These are phyloP conservation scores for Drosophila setosimentum DNA, from an alignment of 2,888 invertebrate species.

Conservation along the genomic window DNA sequence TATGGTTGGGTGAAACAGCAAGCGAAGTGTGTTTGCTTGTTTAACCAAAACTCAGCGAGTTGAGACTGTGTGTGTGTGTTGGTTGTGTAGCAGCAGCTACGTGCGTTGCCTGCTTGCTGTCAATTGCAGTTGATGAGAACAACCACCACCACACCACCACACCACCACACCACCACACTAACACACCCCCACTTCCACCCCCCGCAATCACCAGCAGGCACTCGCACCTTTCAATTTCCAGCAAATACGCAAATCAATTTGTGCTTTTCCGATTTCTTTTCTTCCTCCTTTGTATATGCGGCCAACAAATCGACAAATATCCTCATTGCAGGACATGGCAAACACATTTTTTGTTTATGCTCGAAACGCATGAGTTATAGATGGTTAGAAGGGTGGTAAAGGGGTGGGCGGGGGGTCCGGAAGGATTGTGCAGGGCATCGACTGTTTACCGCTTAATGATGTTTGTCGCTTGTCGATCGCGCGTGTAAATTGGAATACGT, in stretches of 20 bases:
- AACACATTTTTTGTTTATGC: slow-evolving; percentile 27
- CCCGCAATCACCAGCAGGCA: background rate
- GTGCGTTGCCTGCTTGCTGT: slow-evolving; percentile 55
- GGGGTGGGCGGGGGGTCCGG: background rate
- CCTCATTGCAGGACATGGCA: slow-evolving; percentile 26
- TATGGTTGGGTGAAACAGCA: background rate
- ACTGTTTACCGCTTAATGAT: slow-evolving; percentile 64
- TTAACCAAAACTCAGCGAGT: slow-evolving; percentile 44
- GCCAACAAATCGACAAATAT: slow-evolving; percentile 44
- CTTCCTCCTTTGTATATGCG: slow-evolving; percentile 7
- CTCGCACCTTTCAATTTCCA: slow-evolving; percentile 35
- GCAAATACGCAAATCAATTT: slow-evolving; percentile 67
- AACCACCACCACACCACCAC: too few relatives aligned
- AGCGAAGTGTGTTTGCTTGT: slow-evolving; percentile 59
- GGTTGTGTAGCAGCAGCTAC: slow-evolving; percentile 29
- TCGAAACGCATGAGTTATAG: background rate
- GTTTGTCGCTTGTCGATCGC: slow-evolving; percentile 68
- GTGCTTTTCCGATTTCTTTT: slow-evolving; percentile 37
- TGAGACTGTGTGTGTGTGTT: background rate
- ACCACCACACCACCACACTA: background rate
- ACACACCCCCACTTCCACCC: background rate
- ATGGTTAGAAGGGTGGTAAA: background rate
- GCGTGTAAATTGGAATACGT: slow-evolving; percentile 72
- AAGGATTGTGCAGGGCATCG: background rate
- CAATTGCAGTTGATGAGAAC: slow-evolving; percentile 58